Percentiles rank a stretch among this genome's conserved stretches.
Evolutionary conservation across 2,113 vertebrate species (phyloP).

Genomic region (Acanthisitta chloris): DNA sequence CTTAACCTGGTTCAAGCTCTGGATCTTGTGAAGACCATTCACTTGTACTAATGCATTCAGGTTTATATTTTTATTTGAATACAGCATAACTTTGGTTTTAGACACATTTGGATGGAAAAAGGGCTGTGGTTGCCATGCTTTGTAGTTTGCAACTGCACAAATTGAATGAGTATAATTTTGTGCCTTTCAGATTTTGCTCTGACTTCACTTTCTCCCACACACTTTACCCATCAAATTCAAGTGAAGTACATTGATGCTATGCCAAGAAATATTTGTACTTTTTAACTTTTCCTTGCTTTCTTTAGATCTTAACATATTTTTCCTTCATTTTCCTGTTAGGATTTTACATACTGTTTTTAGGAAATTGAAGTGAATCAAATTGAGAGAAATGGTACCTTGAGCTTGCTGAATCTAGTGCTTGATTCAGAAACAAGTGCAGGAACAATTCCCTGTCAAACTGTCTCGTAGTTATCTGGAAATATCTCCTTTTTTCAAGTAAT

Average conservation of each 20-base stretch:
- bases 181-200: background rate
- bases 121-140: background rate
- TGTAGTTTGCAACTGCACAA: background rate
- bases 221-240: conserved; percentile 28
- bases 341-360: conserved; percentile 18
- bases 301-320: conserved; percentile 18
- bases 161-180: background rate
- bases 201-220: conserved; percentile 36
- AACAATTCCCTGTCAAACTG: conserved; percentile 25
- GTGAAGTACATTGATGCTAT: background rate
- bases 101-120: background rate
- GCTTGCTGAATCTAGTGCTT: background rate
- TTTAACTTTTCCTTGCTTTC: conserved; percentile 13
- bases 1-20: background rate
- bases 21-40: background rate
- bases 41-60: background rate
- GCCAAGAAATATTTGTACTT: conserved; percentile 50
- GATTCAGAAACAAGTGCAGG: background rate
- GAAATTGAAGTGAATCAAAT: background rate
- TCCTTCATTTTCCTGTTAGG: background rate
- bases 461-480: background rate
- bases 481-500: background rate
- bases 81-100: accelerated
- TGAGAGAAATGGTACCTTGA: background rate
- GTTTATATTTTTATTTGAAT: background rate